Percentiles rank a stretch among this genome's conserved stretches.
Conservation (phyloP, 2,888 invertebrate species). For the Didymodactylos carnosus region DNA sequence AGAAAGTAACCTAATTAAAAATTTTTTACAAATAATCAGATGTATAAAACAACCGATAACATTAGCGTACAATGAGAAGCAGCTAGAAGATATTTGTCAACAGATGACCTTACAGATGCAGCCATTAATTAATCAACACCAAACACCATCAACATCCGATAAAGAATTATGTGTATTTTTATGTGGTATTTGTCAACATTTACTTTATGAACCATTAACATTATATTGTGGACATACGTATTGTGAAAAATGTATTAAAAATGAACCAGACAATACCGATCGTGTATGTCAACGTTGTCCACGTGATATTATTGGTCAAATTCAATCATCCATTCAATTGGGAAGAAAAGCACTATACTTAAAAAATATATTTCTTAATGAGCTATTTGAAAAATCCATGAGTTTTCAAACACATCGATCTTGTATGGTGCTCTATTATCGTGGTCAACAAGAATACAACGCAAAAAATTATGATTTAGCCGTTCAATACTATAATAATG, state of each 20-base stretch:
- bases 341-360: background rate
- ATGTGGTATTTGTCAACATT: background rate
- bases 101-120: background rate
- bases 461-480: background rate
- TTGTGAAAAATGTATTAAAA: background rate
- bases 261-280: background rate
- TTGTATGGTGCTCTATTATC: no score
- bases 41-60: no score
- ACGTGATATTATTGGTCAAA: background rate
- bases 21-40: no score
- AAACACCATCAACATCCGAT: background rate
- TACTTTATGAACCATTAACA: background rate
- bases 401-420: background rate
- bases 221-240: background rate
- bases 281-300: background rate
- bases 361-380: background rate
- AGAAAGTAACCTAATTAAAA: no score
- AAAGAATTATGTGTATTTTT: background rate
- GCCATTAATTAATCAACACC: no score
- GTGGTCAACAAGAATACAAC: background rate
- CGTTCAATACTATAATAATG: background rate
- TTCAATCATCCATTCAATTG: background rate
- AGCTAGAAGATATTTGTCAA: background rate
- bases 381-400: background rate
- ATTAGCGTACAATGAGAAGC: no score